These are phyloP conservation scores for Iguana delicatissima DNA, from an alignment of 2,797 vertebrate species.

Conservation along the genomic window DNA sequence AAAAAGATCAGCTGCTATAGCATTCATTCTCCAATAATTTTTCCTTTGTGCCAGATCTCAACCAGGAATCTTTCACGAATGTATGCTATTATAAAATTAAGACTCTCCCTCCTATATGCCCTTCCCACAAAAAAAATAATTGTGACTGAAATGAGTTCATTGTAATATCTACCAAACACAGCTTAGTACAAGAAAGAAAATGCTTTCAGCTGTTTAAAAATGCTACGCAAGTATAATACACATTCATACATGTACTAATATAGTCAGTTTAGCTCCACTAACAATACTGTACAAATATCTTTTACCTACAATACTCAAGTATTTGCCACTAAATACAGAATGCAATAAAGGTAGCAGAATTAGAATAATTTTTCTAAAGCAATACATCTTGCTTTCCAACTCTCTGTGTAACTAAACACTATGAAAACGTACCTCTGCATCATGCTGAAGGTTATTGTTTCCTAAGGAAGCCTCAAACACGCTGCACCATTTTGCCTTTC, in stretches of 20 bases:
- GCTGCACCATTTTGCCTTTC: conserved; percentile 61
- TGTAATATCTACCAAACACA: not conserved
- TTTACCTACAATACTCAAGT: conserved; percentile 34
- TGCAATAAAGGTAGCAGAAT: conserved; percentile 29
- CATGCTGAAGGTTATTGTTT: conserved; percentile 57
- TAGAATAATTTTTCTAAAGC: conserved; percentile 37
- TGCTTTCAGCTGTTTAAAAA: conserved; percentile 24
- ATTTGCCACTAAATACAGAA: conserved; percentile 41
- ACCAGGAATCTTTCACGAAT: conserved; percentile 46
- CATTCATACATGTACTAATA: conserved; percentile 1
- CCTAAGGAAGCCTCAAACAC: conserved; percentile 47
- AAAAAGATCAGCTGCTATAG: conserved; percentile 68
- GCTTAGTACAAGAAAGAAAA: not conserved
- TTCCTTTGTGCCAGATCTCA: conserved; percentile 23
- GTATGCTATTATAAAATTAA: conserved; percentile 55
- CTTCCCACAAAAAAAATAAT: conserved; percentile 25
- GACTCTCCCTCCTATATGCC: not conserved
- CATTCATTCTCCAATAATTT: conserved; percentile 48
- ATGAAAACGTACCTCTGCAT: conserved; percentile 69
- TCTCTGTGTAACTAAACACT: not conserved
- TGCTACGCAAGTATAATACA: not conserved
- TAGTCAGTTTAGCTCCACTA: conserved; percentile 32
- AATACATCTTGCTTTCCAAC: conserved; percentile 17
- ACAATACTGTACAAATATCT: conserved; percentile 32
- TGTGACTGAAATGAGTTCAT: conserved; percentile 37